Evolutionary conservation across 2,113 vertebrate genomes (phyloP).

Genomic region (Bubo scandiacus): DNA sequence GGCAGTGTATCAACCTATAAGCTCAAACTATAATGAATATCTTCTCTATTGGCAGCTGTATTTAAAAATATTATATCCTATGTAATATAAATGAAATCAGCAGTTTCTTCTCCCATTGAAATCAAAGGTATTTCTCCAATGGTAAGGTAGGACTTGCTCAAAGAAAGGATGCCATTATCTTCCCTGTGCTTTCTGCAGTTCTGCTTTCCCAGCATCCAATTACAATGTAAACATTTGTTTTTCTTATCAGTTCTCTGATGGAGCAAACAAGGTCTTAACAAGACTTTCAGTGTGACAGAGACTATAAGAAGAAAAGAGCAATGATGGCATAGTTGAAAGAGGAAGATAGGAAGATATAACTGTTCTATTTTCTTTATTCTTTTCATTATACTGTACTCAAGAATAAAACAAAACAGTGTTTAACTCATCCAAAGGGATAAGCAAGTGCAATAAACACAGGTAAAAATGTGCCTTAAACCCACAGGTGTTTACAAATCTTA

Average conservation of each 20-base stretch:
- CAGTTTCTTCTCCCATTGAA: background rate
- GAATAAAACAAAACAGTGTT: background rate
- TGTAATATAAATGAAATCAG: background rate
- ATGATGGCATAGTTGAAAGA: background rate
- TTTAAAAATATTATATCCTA: background rate
- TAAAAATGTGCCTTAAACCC: background rate
- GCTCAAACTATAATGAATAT: background rate
- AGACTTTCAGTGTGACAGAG: background rate
- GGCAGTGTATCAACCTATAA: background rate
- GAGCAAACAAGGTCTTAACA: constrained; percentile 1
- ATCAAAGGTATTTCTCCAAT: background rate
- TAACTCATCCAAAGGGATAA: background rate
- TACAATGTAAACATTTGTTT: constrained; percentile 6
- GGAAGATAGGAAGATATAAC: background rate
- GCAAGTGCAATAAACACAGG: background rate
- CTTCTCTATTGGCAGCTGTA: background rate
- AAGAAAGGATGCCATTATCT: background rate
- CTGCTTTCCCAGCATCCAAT: constrained; percentile 4
- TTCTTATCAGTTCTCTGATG: constrained; percentile 5
- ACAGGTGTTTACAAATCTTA: background rate
- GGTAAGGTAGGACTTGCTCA: background rate
- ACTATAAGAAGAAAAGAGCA: background rate
- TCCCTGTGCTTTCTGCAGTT: background rate
- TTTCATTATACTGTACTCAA: background rate
- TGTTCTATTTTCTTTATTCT: background rate